These are phyloP conservation scores for Bombus haemorrhoidalis DNA, from an alignment of 1,140 invertebrate genomes.

Conservation along the genomic window DNA sequence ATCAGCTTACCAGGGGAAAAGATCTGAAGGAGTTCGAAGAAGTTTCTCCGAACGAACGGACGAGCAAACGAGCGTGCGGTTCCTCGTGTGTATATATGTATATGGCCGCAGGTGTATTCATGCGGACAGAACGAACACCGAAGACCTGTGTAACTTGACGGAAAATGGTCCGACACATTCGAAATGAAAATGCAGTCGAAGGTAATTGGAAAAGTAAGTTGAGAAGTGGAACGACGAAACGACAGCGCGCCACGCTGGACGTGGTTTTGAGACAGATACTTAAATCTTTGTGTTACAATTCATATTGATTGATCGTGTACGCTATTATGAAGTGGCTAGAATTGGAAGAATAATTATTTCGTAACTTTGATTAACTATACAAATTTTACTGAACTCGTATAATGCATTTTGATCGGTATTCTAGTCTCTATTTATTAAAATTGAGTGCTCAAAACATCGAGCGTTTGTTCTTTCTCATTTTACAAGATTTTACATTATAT, in stretches of 20 bases:
- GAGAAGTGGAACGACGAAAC: background rate
- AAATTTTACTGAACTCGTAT: too few relatives aligned
- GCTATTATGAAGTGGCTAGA: too few relatives aligned
- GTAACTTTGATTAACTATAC: too few relatives aligned
- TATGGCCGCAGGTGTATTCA: background rate
- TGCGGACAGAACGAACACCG: slow-evolving; percentile 20
- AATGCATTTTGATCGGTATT: too few relatives aligned
- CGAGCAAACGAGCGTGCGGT: background rate
- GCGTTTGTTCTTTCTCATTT: too few relatives aligned
- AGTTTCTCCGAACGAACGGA: background rate
- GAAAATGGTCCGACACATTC: slow-evolving; percentile 42
- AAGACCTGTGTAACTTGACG: slow-evolving; percentile 12
- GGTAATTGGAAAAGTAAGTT: slow-evolving; percentile 44
- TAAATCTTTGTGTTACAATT: background rate
- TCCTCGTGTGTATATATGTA: background rate
- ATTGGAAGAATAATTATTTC: too few relatives aligned
- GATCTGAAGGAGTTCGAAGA: slow-evolving; percentile 30
- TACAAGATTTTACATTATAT: too few relatives aligned
- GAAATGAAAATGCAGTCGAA: slow-evolving; percentile 34
- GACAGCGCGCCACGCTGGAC: too few relatives aligned
- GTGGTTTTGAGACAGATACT: background rate
- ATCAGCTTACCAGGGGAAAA: background rate
- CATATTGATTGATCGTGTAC: slow-evolving; percentile 1
- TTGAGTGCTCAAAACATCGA: too few relatives aligned
- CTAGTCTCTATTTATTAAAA: too few relatives aligned